These are phyloP conservation scores for Papilio helenus DNA, from an alignment of 1,140 invertebrate species.

Conservation along the genomic window DNA sequence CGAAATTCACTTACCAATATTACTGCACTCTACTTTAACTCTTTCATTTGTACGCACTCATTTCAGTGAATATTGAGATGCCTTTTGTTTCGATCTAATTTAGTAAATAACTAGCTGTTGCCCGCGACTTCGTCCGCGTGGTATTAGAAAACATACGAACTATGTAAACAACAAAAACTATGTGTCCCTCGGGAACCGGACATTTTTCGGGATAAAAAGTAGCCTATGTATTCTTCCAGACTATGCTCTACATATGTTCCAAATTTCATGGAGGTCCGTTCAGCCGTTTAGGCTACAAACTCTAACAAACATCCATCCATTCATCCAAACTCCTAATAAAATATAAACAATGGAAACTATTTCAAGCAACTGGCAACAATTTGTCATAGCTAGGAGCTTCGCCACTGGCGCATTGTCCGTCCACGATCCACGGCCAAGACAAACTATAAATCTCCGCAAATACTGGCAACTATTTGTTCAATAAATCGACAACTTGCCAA, in stretches of 20 bases:
- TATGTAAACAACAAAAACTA: no score
- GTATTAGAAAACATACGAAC: no score
- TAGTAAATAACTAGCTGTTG: no score
- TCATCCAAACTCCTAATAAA: background rate
- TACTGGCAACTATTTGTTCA: conserved; percentile 67
- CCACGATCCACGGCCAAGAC: conserved; percentile 70
- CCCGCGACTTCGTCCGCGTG: no score
- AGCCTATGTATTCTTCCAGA: no score
- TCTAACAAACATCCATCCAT: background rate
- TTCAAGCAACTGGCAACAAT: conserved; percentile 40
- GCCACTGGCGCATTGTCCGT: conserved; percentile 62
- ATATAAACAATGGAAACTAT: conserved; percentile 6
- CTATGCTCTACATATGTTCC: no score
- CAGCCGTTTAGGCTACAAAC: no score
- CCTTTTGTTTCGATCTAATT: no score
- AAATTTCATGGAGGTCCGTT: no score
- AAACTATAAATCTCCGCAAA: conserved; percentile 75
- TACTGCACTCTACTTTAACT: conserved; percentile 20
- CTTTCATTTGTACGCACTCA: background rate
- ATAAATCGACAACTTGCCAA: conserved; percentile 77
- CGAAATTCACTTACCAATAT: conserved; percentile 33
- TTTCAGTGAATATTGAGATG: no score
- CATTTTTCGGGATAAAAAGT: no score
- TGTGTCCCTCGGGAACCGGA: no score
- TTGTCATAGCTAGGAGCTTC: conserved; percentile 45